phyloP scores from a whole-genome alignment of 2,888 invertebrate species.

The Chaitophorus viminalis region DNA sequence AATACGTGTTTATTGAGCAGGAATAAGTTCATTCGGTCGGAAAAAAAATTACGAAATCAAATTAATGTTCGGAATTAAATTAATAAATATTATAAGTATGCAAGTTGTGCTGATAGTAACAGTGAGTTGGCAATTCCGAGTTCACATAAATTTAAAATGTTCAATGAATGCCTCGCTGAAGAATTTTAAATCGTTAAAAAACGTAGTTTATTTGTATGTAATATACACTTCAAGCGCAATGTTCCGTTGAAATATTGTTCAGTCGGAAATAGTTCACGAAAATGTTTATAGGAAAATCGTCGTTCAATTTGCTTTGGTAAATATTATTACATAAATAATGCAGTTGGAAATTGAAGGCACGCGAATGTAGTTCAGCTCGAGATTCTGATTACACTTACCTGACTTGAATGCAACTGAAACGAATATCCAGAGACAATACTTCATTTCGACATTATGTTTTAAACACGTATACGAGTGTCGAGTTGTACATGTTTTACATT shows the following conservation, averaged over 20 bases:
- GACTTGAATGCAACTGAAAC: too few relatives aligned
- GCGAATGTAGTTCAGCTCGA: too few relatives aligned
- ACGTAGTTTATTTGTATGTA: not conserved
- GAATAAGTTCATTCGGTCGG: constrained; percentile 20
- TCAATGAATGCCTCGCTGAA: not conserved
- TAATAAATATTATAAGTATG: constrained; percentile 29
- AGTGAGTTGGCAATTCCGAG: constrained; percentile 1
- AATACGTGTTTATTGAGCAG: constrained; percentile 42
- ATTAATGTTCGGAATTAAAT: constrained; percentile 47
- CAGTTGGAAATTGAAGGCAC: too few relatives aligned
- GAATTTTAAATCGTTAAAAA: not conserved
- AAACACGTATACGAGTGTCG: too few relatives aligned
- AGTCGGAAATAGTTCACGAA: not conserved
- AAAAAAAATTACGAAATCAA: constrained; percentile 44
- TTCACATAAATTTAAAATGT: constrained; percentile 28
- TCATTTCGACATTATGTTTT: too few relatives aligned
- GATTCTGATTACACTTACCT: too few relatives aligned
- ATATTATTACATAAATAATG: too few relatives aligned
- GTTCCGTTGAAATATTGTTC: not conserved
- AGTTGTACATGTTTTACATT: too few relatives aligned
- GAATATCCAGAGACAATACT: too few relatives aligned
- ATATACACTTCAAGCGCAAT: too few relatives aligned
- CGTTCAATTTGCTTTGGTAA: not conserved
- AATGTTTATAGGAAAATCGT: not conserved
- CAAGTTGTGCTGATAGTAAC: not conserved